Conservation (phyloP, 1,140 invertebrate species). For the Drosophila orosa region DNA sequence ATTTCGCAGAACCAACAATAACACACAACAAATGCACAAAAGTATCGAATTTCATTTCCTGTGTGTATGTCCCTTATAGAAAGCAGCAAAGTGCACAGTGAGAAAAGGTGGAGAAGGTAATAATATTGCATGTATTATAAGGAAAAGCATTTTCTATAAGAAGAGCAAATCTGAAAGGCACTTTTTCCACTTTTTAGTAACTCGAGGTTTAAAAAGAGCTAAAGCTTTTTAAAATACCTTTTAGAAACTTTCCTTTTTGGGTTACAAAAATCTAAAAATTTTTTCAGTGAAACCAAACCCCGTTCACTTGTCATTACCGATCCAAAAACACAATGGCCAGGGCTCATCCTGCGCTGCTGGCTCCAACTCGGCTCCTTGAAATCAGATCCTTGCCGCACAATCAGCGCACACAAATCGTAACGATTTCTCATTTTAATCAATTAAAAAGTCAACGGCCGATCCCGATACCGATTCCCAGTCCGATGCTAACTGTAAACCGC, state of each 20-base stretch:
- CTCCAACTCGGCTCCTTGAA: conserved; percentile 44
- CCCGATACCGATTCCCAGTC: conserved; percentile 19
- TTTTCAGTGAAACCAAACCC: neutral
- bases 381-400: conserved; percentile 78
- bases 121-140: neutral
- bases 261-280: neutral
- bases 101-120: neutral
- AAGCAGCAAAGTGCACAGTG: conserved; percentile 16
- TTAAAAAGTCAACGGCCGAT: conserved; percentile 82
- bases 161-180: too few relatives aligned
- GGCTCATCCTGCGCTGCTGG: conserved; percentile 19
- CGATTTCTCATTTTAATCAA: conserved; percentile 84
- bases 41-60: conserved; percentile 84
- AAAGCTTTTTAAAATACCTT: neutral
- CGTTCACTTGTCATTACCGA: conserved; percentile 76
- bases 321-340: conserved; percentile 64
- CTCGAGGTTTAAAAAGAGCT: neutral
- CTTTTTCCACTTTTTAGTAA: neutral
- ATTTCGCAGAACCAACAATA: conserved; percentile 55
- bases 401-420: conserved; percentile 81
- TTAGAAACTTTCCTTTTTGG: neutral
- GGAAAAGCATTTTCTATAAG: neutral
- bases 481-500: conserved; percentile 70
- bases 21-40: conserved; percentile 54
- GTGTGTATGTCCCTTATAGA: conserved; percentile 53